Evolutionary conservation across 2,113 vertebrate genomes (phyloP), one percentile per base, ranked within the genome.

Genomic region (Amphiprion percula): DNA sequence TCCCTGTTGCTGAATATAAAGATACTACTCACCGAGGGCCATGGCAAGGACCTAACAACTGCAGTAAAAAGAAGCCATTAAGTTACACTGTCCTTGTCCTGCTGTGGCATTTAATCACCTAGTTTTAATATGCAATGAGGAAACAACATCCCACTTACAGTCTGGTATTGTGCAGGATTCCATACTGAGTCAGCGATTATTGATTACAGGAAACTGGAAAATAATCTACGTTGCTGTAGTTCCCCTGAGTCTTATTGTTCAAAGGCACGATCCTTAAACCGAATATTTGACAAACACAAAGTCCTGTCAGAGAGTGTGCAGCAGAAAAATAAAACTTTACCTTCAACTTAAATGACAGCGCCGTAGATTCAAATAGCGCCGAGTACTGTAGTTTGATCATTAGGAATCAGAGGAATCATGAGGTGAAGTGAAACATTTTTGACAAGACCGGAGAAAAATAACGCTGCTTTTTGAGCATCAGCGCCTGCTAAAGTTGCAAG

Each of bases 41-140:
- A 21, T 23, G 28, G 58, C 77, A 68, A 87, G 49, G 69, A 75
- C 80, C 80, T 74, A 82, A 77, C 78, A 79, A 74, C 67, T 66
- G 84, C 79, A 82, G 85, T 90, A 80, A 92, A 91, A 88, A 68
- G 14, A 56, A 75, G 74, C 74, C 66, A 74, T 90, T 86, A 84
- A 88, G 78, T 89, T 91, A 83, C 87, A 92, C 82, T 75, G 87
- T 90, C 85, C 84, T 90, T 89, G 85, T 88, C 84, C 77, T 87
- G 82, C 88, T 70, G 84, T 80, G 83, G 81, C 46, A 68, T 92
- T 91, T 88, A 91, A 93, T 91, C 80, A 79, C 47, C 66, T 63
- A 17, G 71, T 83, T 91, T 90, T 93, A 89, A 91, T 90, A 81
- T 82, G 83, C 71, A 72, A 80, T 58, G 66, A 88, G 77, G 72